Evolutionary conservation across 2,888 invertebrate genomes (phyloP), one percentile per base, ranked within the genome.

Genomic region (Bursaphelenchus okinawaensis): DNA sequence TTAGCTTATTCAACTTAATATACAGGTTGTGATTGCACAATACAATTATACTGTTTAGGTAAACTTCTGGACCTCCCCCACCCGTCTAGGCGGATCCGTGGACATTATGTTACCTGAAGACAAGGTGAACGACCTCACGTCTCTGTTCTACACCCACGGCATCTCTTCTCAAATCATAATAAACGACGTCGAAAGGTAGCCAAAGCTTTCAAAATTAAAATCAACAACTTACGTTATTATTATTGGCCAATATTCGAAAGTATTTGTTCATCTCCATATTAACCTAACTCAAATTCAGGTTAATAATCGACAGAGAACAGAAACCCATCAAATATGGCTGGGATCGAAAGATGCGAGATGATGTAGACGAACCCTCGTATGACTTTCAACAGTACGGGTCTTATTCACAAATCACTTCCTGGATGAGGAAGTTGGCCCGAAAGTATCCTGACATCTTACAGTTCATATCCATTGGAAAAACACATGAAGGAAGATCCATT

Each of bases 41-140:
- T n/a, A n/a, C n/a, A n/a, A n/a, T n/a, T n/a, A n/a, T n/a, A 40
- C n/a, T 1, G 3, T 4, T 40, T 64, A 80, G 77, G 62, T 81
- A n/a, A 87, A 87, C 73, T 88, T 88, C 84, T 87, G 88, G 83
- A 87, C 86, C 22, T 85, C 86, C 4, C 87, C 88, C 0, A 83
- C 85, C 55, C 83, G 85, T 52, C 86, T 85, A 66, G 83, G 82
- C 76, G 85, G 88, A 6, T 72, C 74, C 55, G 78, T 77, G 0
- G 91, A 91, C 80, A 85, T 91, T 8, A 86, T 91, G 58, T 88
- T 90, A 16, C 88, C 90, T 0, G 89, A 89, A 0, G 87, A 88
- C 16, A 66, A 69, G 19, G 56, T 68, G 31, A 62, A 59, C 7
- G 62, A 68, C 51, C 52, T 80, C 1, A 23, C 65, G 8, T 62